A percentile compares a stretch with the other conserved stretches of the same genome.
Evolutionary conservation across 2,113 vertebrate species (phyloP).

Genomic region (Caracal caracal): DNA sequence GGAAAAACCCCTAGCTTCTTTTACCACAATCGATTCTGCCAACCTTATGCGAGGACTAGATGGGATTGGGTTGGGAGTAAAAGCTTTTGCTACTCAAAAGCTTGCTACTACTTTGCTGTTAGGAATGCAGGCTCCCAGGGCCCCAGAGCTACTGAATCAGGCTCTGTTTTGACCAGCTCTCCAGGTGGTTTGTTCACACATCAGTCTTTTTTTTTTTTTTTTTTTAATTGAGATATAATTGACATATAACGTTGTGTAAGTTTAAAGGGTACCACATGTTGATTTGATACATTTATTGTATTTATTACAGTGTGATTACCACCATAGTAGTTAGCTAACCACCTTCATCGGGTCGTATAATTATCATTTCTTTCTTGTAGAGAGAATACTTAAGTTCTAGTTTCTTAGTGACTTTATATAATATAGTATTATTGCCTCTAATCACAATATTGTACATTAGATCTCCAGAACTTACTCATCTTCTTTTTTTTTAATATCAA

Average conservation of each 20-base stretch:
- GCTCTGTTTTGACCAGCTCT: background rate
- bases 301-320: background rate
- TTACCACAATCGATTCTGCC: background rate
- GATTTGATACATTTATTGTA: background rate
- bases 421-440: background rate
- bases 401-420: background rate
- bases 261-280: background rate
- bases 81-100: no score
- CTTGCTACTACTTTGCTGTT: no score
- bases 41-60: background rate
- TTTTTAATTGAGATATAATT: background rate
- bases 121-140: background rate
- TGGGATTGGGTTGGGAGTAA: background rate
- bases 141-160: fast-evolving
- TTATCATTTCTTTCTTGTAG: background rate
- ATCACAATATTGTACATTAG: no score
- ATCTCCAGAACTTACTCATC: background rate
- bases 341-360: background rate
- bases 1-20: background rate
- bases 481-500: background rate
- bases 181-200: background rate
- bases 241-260: background rate
- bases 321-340: background rate
- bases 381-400: background rate
- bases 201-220: background rate